Base-by-base conservation (phyloP, 2,888 invertebrate genomes). In the Crematogaster levior region DNA sequence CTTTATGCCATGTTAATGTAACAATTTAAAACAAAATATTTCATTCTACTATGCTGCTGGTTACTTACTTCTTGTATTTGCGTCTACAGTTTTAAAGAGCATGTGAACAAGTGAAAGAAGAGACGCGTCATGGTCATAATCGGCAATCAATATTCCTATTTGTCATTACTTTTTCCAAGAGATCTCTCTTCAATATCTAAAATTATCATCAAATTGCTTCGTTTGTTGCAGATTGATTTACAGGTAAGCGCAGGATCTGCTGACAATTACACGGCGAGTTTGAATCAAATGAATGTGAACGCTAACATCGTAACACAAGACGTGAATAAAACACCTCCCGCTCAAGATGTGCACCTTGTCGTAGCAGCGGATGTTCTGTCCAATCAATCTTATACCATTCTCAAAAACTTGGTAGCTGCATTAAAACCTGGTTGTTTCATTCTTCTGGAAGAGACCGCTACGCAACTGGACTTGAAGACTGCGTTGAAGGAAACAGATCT, bases 351-450 rank as follows among this genome's bases (percentile, higher is more conserved):
- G 86, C 97, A 98, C 92, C 94, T 97, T 74, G 96, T 96, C 51
- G 94, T 97, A 73, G 96, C 96, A 43, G 95, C 96, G 68, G 97
- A 97, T 93, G 95, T 96, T 85, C 90, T 97, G 53, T 93, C 95
- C 30, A 96, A 96, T 90, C 95, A 95, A 37, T 95, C 95, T 51
- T 94, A 92, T 3, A 92, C 87, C 43, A 94, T 96, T 84, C 93
- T 98, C 72, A 94, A 95, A 58, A 96, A 96, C 90, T 95, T 97
- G 85, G 95, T 95, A 1, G 95, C 95, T 24, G 96, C 97, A 66
- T 93, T 98, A 56, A 97, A 96, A 91, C 94, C 96, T 1, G 96
- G 96, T 73, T 98, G 98, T 68, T 97, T 97, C 93, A 92, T 98
- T 58, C 95, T 98, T 84, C 95, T 97, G 81, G 97, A 97, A 94